phyloP scores from a whole-genome alignment of 2,113 vertebrate genomes.

The Sinocyclocheilus maitianheensis region DNA sequence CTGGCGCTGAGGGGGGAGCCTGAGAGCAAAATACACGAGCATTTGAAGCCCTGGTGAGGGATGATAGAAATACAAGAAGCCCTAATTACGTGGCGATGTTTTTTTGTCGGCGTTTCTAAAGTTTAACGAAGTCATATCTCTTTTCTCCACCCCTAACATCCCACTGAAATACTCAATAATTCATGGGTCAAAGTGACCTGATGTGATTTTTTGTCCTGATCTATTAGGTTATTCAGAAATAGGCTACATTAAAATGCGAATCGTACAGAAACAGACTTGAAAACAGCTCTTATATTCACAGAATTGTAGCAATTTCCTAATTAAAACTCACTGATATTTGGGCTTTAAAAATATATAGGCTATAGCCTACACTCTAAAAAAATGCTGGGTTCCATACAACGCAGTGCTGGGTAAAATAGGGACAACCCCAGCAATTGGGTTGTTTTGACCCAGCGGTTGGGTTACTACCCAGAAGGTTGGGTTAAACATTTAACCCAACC shows the following conservation, averaged over 20 bases:
- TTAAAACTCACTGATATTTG: neutral
- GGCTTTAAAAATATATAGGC: neutral
- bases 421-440: too few species aligned
- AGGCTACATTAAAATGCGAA: neutral
- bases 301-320: too few species aligned
- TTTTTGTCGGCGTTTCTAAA: slow-evolving; percentile 73
- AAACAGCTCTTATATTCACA: too few species aligned
- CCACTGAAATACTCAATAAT: slow-evolving; percentile 13
- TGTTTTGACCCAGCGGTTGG: too few species aligned
- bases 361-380: too few species aligned
- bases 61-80: slow-evolving; percentile 72
- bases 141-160: slow-evolving; percentile 65
- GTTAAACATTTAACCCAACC: too few species aligned
- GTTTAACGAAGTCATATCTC: slow-evolving; percentile 73
- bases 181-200: neutral
- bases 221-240: neutral
- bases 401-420: too few species aligned
- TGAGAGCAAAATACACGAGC: slow-evolving; percentile 71
- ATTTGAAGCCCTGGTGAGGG: slow-evolving; percentile 75
- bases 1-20: slow-evolving; percentile 70
- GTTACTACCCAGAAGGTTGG: too few species aligned
- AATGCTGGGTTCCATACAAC: too few species aligned
- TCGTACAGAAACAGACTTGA: neutral
- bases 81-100: slow-evolving; percentile 79
- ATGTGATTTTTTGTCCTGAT: neutral